Percentiles rank a stretch among this genome's conserved stretches.
Conservation (phyloP, 2,113 vertebrate genomes). For the Archocentrus centrarchus region DNA sequence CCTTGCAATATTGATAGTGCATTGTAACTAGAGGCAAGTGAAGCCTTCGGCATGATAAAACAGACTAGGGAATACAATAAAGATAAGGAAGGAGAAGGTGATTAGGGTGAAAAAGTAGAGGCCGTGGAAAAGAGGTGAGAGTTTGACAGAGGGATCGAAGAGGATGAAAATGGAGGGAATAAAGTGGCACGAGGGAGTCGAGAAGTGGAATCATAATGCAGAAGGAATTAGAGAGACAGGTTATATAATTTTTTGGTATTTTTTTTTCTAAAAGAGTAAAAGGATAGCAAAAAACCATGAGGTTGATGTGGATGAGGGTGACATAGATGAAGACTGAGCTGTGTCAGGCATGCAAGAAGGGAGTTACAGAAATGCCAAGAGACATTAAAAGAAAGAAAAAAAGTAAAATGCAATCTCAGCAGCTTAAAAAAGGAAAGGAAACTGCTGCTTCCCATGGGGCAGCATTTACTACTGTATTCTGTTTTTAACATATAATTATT, state of each 20-base stretch:
- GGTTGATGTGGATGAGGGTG: slow-evolving; percentile 10
- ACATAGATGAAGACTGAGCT: slow-evolving; percentile 25
- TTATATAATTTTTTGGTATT: slow-evolving; percentile 53
- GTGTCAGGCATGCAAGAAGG: slow-evolving; percentile 29
- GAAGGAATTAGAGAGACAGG: slow-evolving; percentile 54
- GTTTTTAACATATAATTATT: slow-evolving; percentile 31
- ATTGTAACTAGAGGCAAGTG: slow-evolving; percentile 59
- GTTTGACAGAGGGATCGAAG: slow-evolving; percentile 53
- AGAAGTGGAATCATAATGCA: slow-evolving; percentile 41
- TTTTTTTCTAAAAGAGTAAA: slow-evolving; percentile 28
- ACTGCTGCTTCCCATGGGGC: not conserved
- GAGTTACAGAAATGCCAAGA: slow-evolving; percentile 26
- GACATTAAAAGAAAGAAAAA: slow-evolving; percentile 2
- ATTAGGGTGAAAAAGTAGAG: slow-evolving; percentile 18
- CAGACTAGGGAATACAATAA: slow-evolving; percentile 30
- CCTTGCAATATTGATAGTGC: slow-evolving; percentile 66
- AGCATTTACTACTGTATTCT: slow-evolving; percentile 13
- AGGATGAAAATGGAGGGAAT: slow-evolving; percentile 43
- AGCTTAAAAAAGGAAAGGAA: not conserved
- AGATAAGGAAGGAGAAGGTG: slow-evolving; percentile 38
- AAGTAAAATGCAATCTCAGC: not conserved
- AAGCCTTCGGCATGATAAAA: slow-evolving; percentile 49
- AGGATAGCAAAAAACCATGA: slow-evolving; percentile 35
- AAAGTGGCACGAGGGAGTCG: slow-evolving; percentile 39
- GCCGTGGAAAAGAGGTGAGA: slow-evolving; percentile 8